phyloP scores from a whole-genome alignment of 2,888 invertebrate species.

The Sarcophaga caerulescens region DNA sequence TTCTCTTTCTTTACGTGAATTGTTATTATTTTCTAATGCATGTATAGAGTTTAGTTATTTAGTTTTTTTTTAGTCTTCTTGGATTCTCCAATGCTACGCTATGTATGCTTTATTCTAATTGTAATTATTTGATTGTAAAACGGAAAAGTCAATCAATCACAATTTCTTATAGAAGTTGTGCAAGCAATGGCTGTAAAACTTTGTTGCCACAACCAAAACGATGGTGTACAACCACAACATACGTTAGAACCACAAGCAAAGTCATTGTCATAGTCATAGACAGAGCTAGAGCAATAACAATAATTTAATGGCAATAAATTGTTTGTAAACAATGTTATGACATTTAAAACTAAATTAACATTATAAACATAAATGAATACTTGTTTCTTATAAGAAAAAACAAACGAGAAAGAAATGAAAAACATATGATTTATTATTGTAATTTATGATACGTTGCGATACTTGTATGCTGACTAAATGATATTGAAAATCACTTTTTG shows the following conservation, averaged over 20 bases:
- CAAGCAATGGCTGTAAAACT: neutral
- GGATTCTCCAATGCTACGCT: too few species aligned
- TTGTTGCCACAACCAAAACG: neutral
- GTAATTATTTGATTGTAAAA: conserved; percentile 49
- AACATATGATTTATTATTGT: conserved; percentile 48
- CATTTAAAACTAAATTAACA: conserved; percentile 63
- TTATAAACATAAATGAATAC: conserved; percentile 31
- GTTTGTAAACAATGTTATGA: conserved; percentile 58
- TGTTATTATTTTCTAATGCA: neutral
- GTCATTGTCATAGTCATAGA: too few species aligned
- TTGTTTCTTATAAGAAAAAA: neutral
- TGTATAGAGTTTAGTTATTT: neutral
- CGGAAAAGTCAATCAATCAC: conserved; percentile 67
- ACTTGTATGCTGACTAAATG: conserved; percentile 2
- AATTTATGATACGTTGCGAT: neutral
- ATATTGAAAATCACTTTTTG: neutral
- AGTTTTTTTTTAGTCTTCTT: too few species aligned
- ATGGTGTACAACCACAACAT: neutral
- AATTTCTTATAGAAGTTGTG: conserved; percentile 27
- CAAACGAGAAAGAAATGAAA: neutral
- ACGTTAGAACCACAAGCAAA: too few species aligned
- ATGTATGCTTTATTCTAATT: conserved; percentile 12
- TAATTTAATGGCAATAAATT: conserved; percentile 57
- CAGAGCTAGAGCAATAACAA: neutral
- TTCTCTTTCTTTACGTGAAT: neutral